These are phyloP conservation scores for Cylas formicarius DNA, from an alignment of 1,140 invertebrate species.

Conservation along the genomic window DNA sequence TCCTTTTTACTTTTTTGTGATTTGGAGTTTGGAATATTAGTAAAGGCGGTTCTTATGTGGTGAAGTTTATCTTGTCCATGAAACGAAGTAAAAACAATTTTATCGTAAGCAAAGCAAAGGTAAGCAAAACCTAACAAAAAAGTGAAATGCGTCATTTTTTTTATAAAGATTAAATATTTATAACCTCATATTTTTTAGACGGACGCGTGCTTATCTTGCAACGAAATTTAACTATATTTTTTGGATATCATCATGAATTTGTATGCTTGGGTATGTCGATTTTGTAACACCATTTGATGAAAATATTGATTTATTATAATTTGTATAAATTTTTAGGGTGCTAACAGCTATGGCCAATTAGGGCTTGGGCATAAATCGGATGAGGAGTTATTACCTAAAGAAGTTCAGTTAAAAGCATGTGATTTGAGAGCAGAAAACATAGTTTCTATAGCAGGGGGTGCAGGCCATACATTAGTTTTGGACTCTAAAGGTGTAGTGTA, in stretches of 20 bases:
- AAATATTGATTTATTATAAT: conserved; percentile 1
- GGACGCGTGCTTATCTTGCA: conserved; percentile 22
- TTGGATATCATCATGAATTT: conserved; percentile 23
- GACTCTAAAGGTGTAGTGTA: conserved; percentile 61
- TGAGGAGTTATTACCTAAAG: conserved; percentile 53
- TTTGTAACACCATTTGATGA: neutral
- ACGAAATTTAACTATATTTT: conserved; percentile 6
- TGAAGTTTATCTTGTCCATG: no score
- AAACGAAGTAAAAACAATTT: no score
- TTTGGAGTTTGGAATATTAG: no score
- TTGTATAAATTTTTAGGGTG: conserved; percentile 52
- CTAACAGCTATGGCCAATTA: conserved; percentile 78
- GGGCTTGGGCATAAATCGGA: conserved; percentile 61
- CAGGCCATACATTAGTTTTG: conserved; percentile 65
- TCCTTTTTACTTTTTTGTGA: no score
- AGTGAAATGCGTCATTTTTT: no score
- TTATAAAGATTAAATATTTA: no score
- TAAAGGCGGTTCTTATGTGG: no score
- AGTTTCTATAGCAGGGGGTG: conserved; percentile 61
- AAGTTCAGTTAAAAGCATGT: conserved; percentile 42
- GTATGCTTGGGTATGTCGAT: conserved; percentile 31
- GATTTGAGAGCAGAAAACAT: conserved; percentile 46
- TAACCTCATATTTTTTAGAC: conserved; percentile 24
- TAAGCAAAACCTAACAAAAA: no score
- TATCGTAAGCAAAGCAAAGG: no score